These are phyloP conservation scores for Clavelina lepadiformis DNA, from an alignment of 23 tunicate species.

Conservation along the genomic window DNA sequence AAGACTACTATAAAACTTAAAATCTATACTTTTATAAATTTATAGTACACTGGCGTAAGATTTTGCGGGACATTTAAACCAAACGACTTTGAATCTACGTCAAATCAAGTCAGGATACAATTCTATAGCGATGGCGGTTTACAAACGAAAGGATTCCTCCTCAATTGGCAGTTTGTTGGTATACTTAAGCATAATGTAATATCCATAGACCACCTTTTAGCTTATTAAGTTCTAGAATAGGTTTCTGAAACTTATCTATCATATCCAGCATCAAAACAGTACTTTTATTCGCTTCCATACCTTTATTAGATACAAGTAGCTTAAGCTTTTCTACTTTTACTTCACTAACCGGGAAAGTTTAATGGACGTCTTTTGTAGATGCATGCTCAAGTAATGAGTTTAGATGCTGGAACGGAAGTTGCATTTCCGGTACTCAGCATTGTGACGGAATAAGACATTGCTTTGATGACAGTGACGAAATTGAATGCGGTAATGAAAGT, in stretches of 20 bases:
- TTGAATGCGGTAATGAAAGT: background rate
- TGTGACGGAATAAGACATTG: slow-evolving; percentile 3
- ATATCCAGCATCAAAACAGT: too few species aligned
- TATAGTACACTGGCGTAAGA: too few species aligned
- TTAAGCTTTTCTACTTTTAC: too few species aligned
- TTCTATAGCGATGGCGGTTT: background rate
- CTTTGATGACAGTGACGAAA: slow-evolving; percentile 10
- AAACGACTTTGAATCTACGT: slow-evolving; percentile 4
- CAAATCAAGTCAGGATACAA: background rate
- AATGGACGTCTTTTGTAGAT: background rate
- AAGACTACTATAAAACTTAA: too few species aligned
- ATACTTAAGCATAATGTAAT: too few species aligned
- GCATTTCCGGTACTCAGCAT: background rate
- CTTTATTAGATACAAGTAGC: too few species aligned
- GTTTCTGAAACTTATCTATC: too few species aligned
- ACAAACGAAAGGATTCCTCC: background rate
- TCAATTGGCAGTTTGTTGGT: slow-evolving; percentile 6
- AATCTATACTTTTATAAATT: too few species aligned
- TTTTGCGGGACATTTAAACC: slow-evolving; percentile 2
- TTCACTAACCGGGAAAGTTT: too few species aligned
- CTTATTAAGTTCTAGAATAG: background rate
- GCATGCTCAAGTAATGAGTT: background rate
- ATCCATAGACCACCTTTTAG: too few species aligned
- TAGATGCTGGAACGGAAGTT: too few species aligned
- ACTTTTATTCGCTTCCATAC: too few species aligned